phyloP scores from a whole-genome alignment of 2,888 invertebrate genomes.

The Eupithecia inturbata region DNA sequence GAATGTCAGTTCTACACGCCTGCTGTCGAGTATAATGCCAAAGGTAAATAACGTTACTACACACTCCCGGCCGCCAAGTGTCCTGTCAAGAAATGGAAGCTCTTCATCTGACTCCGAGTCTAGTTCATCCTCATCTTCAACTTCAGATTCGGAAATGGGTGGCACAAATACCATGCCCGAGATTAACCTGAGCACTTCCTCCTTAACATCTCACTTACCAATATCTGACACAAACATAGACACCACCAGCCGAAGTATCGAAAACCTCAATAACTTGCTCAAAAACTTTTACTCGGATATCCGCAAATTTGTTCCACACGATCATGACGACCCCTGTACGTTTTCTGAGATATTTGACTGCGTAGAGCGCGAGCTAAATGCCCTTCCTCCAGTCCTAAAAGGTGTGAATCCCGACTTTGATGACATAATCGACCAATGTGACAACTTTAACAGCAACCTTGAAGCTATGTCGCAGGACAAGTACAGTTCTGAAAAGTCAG shows the following conservation, averaged over 20 bases:
- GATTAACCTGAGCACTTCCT: slow-evolving; percentile 33
- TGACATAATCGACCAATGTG: not conserved
- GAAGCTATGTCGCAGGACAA: not conserved
- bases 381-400: not conserved
- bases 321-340: slow-evolving; percentile 11
- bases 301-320: slow-evolving; percentile 6
- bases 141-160: slow-evolving; percentile 6
- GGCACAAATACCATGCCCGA: not conserved
- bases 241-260: slow-evolving; percentile 5
- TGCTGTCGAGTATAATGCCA: not conserved
- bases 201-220: slow-evolving; percentile 12
- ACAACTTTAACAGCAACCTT: slow-evolving; percentile 9
- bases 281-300: slow-evolving; percentile 16
- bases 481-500: not conserved
- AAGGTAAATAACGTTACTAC: not conserved
- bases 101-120: slow-evolving; percentile 18
- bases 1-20: not conserved
- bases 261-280: slow-evolving; percentile 5
- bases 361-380: not conserved
- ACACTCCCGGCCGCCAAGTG: not conserved
- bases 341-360: slow-evolving; percentile 9
- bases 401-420: not conserved
- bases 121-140: slow-evolving; percentile 19
- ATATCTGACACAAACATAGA: slow-evolving; percentile 5
- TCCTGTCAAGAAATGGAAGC: not conserved